Conservation (phyloP, 2,888 invertebrate species). For the Rapana venosa region DNA sequence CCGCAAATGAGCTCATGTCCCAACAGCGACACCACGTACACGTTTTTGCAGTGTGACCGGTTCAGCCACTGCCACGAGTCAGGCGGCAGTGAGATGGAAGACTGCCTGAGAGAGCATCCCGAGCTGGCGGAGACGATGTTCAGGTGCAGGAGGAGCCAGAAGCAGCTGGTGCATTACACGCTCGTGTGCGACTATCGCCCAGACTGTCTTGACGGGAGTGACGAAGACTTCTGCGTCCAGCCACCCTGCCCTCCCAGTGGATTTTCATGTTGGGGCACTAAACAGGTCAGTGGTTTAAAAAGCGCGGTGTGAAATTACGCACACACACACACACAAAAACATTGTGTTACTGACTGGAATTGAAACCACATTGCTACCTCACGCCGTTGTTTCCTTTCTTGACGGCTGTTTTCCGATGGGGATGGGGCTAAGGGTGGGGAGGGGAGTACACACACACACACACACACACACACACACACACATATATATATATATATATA, state of each 20-base stretch:
- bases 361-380: too few species aligned
- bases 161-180: background rate
- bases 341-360: too few species aligned
- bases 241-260: background rate
- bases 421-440: too few species aligned
- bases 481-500: too few species aligned
- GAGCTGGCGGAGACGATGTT: background rate
- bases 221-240: background rate
- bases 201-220: background rate
- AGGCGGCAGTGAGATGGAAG: background rate
- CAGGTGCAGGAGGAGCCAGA: background rate
- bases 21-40: background rate
- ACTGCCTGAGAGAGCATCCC: background rate
- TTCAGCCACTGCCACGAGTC: background rate
- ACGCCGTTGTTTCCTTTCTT: too few species aligned
- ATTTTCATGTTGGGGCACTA: background rate
- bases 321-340: too few species aligned
- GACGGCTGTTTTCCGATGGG: too few species aligned
- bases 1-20: background rate
- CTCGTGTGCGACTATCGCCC: background rate
- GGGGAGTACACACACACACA: too few species aligned
- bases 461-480: too few species aligned
- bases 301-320: too few species aligned
- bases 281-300: background rate
- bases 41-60: background rate